phyloP scores from a whole-genome alignment of 2,888 invertebrate genomes.

The Drosophila recens region DNA sequence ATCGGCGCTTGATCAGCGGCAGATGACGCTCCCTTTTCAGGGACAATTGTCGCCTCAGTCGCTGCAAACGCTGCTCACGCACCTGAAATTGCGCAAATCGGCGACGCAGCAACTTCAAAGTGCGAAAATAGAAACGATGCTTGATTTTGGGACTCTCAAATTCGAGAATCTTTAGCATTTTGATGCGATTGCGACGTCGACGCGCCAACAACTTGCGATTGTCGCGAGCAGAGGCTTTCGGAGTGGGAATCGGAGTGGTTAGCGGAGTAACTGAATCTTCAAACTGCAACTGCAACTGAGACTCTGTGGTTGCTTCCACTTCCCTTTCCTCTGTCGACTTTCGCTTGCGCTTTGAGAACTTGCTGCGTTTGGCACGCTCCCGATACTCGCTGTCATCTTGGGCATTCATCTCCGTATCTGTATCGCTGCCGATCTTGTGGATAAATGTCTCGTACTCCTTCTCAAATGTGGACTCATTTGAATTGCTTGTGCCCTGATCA shows the following conservation, averaged over 20 bases:
- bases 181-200: conserved; percentile 60
- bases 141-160: conserved; percentile 72
- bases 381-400: conserved; percentile 47
- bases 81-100: conserved; percentile 31
- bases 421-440: conserved; percentile 72
- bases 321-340: conserved; percentile 55
- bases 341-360: conserved; percentile 80
- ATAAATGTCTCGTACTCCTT: conserved; percentile 83
- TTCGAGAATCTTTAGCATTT: conserved; percentile 67
- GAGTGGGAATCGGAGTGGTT: neutral
- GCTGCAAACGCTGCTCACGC: conserved; percentile 35
- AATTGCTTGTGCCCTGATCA: conserved; percentile 75
- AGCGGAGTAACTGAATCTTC: neutral
- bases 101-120: conserved; percentile 53
- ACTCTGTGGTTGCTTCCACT: neutral
- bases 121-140: conserved; percentile 70
- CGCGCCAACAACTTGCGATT: conserved; percentile 56
- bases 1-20: conserved; percentile 75
- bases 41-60: conserved; percentile 57
- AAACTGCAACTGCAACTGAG: neutral
- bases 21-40: conserved; percentile 65
- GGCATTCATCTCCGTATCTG: conserved; percentile 39
- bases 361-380: conserved; percentile 71
- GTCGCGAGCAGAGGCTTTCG: conserved; percentile 47
- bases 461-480: conserved; percentile 81